Conservation (phyloP, 1,140 invertebrate species). For the Drosophila guanche region DNA sequence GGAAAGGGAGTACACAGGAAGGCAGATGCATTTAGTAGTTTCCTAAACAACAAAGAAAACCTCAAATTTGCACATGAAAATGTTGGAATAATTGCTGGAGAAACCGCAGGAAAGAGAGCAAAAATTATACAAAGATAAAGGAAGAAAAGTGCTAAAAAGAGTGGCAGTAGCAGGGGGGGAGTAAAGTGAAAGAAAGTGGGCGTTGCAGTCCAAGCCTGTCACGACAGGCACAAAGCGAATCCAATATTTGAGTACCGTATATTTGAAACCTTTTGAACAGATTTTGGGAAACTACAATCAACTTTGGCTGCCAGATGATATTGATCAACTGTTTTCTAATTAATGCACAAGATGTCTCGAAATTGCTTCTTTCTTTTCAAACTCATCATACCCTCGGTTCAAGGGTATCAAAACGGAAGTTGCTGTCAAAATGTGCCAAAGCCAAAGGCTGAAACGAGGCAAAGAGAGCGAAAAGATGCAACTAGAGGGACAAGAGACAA, state of each 20-base stretch:
- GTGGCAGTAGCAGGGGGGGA: not conserved
- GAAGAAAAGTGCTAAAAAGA: slow-evolving; percentile 2
- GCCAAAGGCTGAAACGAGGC: not conserved
- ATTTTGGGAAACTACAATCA: too few species aligned
- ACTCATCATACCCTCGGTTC: not conserved
- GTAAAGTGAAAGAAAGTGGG: not conserved
- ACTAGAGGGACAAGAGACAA: too few species aligned
- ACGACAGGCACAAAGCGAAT: not conserved
- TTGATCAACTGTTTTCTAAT: too few species aligned
- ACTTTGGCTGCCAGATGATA: too few species aligned
- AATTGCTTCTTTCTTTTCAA: too few species aligned
- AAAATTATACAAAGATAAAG: slow-evolving; percentile 49
- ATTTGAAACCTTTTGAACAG: too few species aligned
- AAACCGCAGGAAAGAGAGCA: slow-evolving; percentile 57
- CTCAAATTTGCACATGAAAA: slow-evolving; percentile 46
- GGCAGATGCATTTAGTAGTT: slow-evolving; percentile 15
- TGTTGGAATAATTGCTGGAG: slow-evolving; percentile 68
- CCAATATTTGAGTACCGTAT: too few species aligned
- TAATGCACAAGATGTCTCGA: too few species aligned
- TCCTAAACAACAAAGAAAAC: not conserved
- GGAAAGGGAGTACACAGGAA: slow-evolving; percentile 2
- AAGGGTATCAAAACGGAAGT: slow-evolving; percentile 45
- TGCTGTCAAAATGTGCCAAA: slow-evolving; percentile 61
- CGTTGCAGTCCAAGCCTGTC: slow-evolving; percentile 11
- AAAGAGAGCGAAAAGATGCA: not conserved